Conservation (phyloP, 2,797 vertebrate genomes). For the Sciaenops ocellatus region DNA sequence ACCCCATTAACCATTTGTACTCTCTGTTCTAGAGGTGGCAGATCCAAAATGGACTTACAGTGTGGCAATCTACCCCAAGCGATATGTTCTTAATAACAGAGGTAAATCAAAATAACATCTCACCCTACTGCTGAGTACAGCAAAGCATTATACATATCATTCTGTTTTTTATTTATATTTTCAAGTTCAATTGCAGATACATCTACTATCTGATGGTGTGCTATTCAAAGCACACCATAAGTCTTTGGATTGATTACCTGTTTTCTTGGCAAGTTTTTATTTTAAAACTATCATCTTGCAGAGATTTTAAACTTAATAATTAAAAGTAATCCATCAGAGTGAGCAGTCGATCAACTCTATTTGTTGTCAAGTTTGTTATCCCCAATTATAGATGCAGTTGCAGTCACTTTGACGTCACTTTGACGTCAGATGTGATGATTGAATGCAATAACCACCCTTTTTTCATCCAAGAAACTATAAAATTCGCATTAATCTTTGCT, state of each 20-base stretch:
- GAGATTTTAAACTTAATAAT: background rate
- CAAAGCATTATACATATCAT: background rate
- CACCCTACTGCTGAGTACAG: background rate
- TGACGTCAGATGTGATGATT: background rate
- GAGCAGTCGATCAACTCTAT: background rate
- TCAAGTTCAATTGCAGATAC: background rate
- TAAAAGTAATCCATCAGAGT: background rate
- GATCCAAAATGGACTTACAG: conserved; percentile 58
- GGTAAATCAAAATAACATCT: conserved; percentile 59
- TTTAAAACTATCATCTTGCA: background rate
- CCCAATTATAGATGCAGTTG: background rate
- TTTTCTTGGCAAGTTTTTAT: background rate
- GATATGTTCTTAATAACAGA: conserved; percentile 65
- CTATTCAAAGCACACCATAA: background rate
- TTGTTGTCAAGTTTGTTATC: background rate
- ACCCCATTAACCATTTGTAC: conserved; percentile 31
- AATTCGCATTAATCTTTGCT: background rate
- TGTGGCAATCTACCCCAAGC: conserved; percentile 40
- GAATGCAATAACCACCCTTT: background rate
- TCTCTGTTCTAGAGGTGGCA: conserved; percentile 68
- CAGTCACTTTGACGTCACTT: too few relatives aligned
- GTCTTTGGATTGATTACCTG: background rate
- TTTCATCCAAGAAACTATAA: background rate
- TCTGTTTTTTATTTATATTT: background rate
- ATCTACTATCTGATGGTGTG: background rate